Base-by-base conservation (phyloP, 2,888 invertebrate species). In the Norana najaformis region DNA sequence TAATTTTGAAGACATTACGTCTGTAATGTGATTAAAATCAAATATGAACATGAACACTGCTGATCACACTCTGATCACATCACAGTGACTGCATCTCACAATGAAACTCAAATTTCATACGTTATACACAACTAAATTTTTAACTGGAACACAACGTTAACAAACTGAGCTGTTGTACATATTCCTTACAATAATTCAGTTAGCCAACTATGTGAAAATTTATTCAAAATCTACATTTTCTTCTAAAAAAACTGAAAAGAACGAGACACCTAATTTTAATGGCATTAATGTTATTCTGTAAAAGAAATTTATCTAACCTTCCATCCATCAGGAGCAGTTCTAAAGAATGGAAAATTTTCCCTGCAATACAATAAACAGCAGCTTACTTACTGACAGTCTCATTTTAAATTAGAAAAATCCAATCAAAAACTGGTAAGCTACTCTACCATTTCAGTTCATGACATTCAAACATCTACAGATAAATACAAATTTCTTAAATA, bases 321-420 rank as follows among this genome's bases (percentile, higher is more conserved):
- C 99, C 99, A 99, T 34, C 99, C 99, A 94, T 97, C 98, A 37
- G 98, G 99, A 20, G 99, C 99, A 1, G 98, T 98, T 95, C 98
- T 98, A 95, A 99, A 99, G 95, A 98, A 99, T 0, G 99, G 99
- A 94, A 99, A 99, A 95, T 99, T 98, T 95, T 98, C 97, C 95
- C 97, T 97, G 96, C 91, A 90, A 90, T n/a, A 14, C 2, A 85
- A 82, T 34, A 41, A 69, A 69, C 4, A 69, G n/a, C 8, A 69
- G n/a, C n/a, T 23, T 23, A 47, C 47, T 3, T 23, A 16, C 47
- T 16, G 30, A 53, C 53, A 53, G 6, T 30, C 53, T 69, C n/a
- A n/a, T 8, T 69, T 4, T 69, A 69, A 69, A 69, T 69, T n/a
- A 30, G 11, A n/a, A 4, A 47, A 47, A 23, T 23, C 20, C 47